These are phyloP conservation scores for Calcarius lapponicus DNA, from an alignment of 2,797 vertebrate genomes.

Conservation along the genomic window DNA sequence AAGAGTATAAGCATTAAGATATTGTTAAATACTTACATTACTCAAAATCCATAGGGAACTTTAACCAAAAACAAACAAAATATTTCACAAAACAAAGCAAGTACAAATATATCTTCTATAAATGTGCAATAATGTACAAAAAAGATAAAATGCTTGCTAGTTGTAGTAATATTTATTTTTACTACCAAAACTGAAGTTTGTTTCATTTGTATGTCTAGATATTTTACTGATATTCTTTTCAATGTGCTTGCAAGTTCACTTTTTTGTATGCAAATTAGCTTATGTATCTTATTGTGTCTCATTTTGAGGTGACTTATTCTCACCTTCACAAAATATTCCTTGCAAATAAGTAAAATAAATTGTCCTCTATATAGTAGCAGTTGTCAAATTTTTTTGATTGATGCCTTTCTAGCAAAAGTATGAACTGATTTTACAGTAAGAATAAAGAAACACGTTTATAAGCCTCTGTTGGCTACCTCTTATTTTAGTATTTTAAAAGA, in stretches of 20 bases:
- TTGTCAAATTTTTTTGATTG: background rate
- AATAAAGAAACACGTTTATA: background rate
- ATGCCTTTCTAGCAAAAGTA: background rate
- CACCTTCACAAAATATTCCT: background rate
- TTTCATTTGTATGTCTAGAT: background rate
- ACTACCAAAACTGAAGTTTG: background rate
- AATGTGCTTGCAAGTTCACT: background rate
- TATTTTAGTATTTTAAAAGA: background rate
- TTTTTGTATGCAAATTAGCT: background rate
- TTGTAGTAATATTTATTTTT: slow-evolving; percentile 45
- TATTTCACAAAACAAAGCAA: background rate
- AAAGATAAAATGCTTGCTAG: background rate
- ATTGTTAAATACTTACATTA: background rate
- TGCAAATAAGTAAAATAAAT: background rate
- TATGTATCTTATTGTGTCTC: background rate
- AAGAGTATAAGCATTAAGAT: background rate
- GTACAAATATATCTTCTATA: background rate
- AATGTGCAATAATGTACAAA: slow-evolving; percentile 52
- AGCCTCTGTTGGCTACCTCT: background rate
- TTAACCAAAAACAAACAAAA: background rate
- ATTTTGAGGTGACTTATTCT: background rate
- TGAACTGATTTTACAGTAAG: background rate
- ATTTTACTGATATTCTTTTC: background rate
- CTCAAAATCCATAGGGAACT: background rate
- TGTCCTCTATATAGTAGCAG: background rate